A percentile compares a stretch with the other conserved stretches of the same genome.
Evolutionary conservation across 2,113 vertebrate genomes (phyloP).

Genomic region (Gymnarchus niloticus): DNA sequence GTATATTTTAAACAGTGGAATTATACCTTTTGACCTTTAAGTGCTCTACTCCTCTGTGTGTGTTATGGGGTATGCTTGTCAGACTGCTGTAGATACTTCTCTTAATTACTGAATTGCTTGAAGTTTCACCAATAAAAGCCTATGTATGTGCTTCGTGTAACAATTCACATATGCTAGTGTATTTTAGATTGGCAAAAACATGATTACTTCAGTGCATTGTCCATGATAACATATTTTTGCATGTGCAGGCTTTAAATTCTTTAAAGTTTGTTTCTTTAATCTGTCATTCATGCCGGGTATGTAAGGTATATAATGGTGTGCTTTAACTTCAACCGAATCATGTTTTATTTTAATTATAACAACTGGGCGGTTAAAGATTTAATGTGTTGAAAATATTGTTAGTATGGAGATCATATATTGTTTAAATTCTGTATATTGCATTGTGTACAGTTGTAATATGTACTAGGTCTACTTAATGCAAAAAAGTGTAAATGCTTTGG

Average conservation of each 20-base stretch:
- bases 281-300: not conserved
- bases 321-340: not conserved
- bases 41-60: not conserved
- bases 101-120: not conserved
- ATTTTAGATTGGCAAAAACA: conserved; percentile 6
- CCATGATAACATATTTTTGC: not conserved
- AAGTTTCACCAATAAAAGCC: conserved; percentile 3
- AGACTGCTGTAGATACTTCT: not conserved
- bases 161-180: not conserved
- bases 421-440: not conserved
- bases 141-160: not conserved
- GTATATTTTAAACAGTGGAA: not conserved
- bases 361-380: not conserved
- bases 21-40: not conserved
- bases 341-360: not conserved
- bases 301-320: not conserved
- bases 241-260: not conserved
- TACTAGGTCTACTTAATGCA: not conserved
- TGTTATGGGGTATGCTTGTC: not conserved
- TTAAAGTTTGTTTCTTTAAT: not conserved
- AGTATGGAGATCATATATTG: not conserved
- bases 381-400: not conserved
- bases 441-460: not conserved
- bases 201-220: not conserved
- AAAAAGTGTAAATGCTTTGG: not conserved